Conservation (phyloP, 2,888 invertebrate species). For the Agriotes lineatus region DNA sequence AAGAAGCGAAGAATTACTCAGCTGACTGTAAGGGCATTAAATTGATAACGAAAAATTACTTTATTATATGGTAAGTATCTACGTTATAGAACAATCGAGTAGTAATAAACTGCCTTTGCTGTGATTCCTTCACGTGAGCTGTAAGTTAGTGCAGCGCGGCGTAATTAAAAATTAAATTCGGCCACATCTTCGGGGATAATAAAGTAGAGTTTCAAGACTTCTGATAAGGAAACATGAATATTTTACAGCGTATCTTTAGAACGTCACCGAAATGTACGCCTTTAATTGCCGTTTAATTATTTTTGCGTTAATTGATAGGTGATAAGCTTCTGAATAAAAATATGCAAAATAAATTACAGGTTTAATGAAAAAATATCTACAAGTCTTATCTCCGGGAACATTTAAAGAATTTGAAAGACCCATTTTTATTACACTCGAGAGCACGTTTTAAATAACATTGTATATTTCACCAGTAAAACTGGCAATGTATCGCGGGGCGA, state of each 20-base stretch:
- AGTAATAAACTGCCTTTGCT: not conserved
- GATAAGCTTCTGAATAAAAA: slow-evolving; percentile 26
- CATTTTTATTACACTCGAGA: slow-evolving; percentile 6
- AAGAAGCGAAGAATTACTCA: slow-evolving; percentile 56
- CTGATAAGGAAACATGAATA: slow-evolving; percentile 20
- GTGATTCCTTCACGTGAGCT: slow-evolving; percentile 2
- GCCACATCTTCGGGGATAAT: slow-evolving; percentile 15
- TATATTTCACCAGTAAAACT: slow-evolving; percentile 7
- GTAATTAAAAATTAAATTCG: slow-evolving; percentile 21
- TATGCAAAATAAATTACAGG: slow-evolving; percentile 26
- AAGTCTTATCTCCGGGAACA: not conserved
- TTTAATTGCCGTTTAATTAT: slow-evolving; percentile 35
- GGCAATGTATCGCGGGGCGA: not conserved
- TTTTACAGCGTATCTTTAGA: slow-evolving; percentile 14
- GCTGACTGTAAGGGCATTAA: slow-evolving; percentile 47
- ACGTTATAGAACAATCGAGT: not conserved
- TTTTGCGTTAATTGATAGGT: slow-evolving; percentile 26
- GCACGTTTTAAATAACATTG: slow-evolving; percentile 11
- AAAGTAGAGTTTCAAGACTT: slow-evolving; percentile 27
- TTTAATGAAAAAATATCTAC: slow-evolving; percentile 21
- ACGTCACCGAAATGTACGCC: slow-evolving; percentile 17
- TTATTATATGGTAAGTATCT: slow-evolving; percentile 40
- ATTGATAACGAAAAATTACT: slow-evolving; percentile 51
- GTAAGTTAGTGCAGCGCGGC: slow-evolving; percentile 9
- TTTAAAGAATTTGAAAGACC: not conserved